Conservation (phyloP, 2,113 vertebrate species). For the Rhagologus leucostigma region DNA sequence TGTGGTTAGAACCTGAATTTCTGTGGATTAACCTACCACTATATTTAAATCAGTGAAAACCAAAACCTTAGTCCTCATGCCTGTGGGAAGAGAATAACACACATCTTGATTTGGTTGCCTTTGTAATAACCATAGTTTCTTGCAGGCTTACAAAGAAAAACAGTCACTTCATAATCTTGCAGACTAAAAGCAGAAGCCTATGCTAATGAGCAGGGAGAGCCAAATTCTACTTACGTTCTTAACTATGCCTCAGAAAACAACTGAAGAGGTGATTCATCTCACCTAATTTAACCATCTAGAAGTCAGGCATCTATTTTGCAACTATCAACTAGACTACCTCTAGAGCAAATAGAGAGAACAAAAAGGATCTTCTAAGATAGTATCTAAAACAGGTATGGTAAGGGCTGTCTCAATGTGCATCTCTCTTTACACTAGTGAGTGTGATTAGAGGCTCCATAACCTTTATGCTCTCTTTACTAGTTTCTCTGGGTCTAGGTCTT, state of each 20-base stretch:
- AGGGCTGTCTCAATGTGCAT: background rate
- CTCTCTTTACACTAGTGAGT: background rate
- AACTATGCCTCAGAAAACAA: background rate
- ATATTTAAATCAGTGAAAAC: conserved; percentile 46
- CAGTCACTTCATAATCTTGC: background rate
- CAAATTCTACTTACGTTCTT: background rate
- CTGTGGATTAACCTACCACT: conserved; percentile 33
- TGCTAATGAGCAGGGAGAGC: background rate
- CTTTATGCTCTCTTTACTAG: background rate
- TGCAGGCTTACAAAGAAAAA: background rate
- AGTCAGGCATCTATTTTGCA: background rate
- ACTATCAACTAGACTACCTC: background rate
- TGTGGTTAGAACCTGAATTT: conserved; percentile 42
- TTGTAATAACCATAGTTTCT: background rate
- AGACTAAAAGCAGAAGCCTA: background rate
- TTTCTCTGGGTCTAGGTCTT: background rate
- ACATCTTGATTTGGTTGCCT: background rate
- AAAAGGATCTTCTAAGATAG: background rate
- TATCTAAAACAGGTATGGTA: background rate
- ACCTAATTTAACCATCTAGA: background rate
- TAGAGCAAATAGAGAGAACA: background rate
- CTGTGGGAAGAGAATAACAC: conserved; percentile 31
- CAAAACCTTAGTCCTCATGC: background rate
- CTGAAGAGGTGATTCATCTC: background rate
- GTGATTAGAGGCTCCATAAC: background rate